These are phyloP conservation scores for Sarcophaga rosellei DNA, from an alignment of 2,888 invertebrate genomes.

Conservation along the genomic window DNA sequence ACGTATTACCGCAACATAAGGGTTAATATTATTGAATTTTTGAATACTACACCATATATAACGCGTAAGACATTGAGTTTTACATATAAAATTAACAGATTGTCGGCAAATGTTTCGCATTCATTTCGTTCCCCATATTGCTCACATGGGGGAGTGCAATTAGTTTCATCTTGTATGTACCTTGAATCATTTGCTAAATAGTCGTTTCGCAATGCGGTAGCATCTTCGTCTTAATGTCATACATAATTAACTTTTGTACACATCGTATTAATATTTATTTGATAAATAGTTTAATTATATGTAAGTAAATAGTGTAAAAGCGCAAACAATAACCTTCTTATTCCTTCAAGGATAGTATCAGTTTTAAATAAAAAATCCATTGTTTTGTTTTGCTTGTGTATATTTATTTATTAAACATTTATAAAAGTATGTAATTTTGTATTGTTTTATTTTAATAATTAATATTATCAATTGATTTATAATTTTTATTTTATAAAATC, in stretches of 20 bases:
- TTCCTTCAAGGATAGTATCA: too few species aligned
- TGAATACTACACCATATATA: background rate
- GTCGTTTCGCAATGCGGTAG: too few species aligned
- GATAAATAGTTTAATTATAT: background rate
- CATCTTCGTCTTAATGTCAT: too few species aligned
- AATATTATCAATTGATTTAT: conserved; percentile 41
- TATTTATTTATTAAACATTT: conserved; percentile 68
- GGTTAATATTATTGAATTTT: background rate
- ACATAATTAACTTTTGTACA: too few species aligned
- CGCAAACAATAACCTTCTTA: too few species aligned
- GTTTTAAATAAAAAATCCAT: background rate
- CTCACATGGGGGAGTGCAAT: background rate
- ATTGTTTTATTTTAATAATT: conserved; percentile 39
- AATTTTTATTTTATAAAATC: conserved; percentile 10
- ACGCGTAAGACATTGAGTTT: conserved; percentile 36
- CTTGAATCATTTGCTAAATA: too few species aligned
- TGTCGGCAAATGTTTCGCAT: background rate
- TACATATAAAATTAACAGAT: background rate
- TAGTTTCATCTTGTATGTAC: background rate
- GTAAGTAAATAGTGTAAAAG: background rate
- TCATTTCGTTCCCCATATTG: conserved; percentile 7
- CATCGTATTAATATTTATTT: background rate
- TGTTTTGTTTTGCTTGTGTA: conserved; percentile 45
- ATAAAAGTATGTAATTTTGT: conserved; percentile 59
- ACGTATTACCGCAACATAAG: too few species aligned